Conservation (phyloP, 2,113 vertebrate species). For the Orthonyx spaldingii region DNA sequence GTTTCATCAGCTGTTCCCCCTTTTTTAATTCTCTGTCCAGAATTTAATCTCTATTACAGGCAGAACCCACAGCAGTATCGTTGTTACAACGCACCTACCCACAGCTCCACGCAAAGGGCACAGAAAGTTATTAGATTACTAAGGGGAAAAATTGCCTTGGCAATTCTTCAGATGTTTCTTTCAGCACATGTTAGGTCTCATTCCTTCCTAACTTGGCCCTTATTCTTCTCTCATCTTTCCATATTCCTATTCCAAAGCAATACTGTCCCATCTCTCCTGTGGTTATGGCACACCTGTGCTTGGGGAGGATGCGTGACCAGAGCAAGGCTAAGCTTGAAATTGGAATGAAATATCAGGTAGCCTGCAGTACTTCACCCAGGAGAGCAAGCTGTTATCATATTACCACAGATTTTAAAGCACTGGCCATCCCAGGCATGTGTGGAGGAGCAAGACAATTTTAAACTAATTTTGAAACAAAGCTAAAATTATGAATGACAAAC, state of each 20-base stretch:
- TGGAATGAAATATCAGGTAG: background rate
- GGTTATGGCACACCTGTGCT: background rate
- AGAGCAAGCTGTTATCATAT: background rate
- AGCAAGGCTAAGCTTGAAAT: background rate
- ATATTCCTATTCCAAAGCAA: background rate
- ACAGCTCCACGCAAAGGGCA: background rate
- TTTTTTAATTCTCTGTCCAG: conserved; percentile 22
- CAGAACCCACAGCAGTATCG: background rate
- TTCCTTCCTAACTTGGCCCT: background rate
- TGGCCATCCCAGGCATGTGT: rapidly evolving
- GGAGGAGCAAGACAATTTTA: background rate
- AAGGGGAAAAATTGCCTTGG: background rate
- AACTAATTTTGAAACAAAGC: background rate
- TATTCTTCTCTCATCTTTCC: background rate
- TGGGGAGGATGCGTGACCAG: background rate
- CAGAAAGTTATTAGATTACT: conserved; percentile 14
- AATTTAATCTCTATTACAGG: conserved; percentile 8
- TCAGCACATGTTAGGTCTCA: background rate
- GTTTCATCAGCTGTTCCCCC: conserved; percentile 12
- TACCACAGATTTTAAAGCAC: background rate
- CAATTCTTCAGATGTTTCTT: conserved; percentile 22
- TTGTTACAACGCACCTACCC: background rate
- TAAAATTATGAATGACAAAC: background rate
- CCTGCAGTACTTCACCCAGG: background rate
- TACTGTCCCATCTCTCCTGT: background rate